These are phyloP conservation scores for Delichon dasypus DNA, from an alignment of 2,797 vertebrate species.

Conservation along the genomic window DNA sequence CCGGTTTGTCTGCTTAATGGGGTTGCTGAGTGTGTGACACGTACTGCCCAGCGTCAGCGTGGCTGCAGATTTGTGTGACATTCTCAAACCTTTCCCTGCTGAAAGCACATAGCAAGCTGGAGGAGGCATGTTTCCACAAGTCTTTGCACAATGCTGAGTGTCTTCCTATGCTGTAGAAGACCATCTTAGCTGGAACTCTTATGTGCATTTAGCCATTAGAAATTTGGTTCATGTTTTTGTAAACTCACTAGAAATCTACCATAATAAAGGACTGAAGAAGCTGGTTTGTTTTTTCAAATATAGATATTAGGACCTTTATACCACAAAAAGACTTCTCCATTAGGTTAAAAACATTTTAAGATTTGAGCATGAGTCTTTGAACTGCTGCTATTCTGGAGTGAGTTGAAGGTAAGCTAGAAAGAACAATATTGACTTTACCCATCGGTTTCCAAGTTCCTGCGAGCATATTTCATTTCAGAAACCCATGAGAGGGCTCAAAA, in stretches of 20 bases:
- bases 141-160: not conserved
- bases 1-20: rapidly evolving
- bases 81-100: not conserved
- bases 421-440: not conserved
- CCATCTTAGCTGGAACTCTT: not conserved
- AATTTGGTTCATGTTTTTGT: not conserved
- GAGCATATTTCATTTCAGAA: not conserved
- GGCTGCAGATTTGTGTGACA: not conserved
- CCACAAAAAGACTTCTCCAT: not conserved
- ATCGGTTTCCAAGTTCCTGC: not conserved
- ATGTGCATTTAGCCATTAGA: not conserved
- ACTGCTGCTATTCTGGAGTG: not conserved
- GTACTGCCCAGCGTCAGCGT: rapidly evolving
- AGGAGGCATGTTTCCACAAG: not conserved
- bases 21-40: rapidly evolving
- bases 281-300: not conserved
- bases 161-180: not conserved
- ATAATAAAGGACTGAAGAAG: not conserved
- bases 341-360: not conserved
- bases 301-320: not conserved
- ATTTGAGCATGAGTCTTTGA: not conserved
- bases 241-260: not conserved
- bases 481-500: not conserved
- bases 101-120: not conserved
- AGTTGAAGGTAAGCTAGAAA: not conserved